phyloP scores from a whole-genome alignment of 1,140 invertebrate species.

The Charaxes varanes region DNA sequence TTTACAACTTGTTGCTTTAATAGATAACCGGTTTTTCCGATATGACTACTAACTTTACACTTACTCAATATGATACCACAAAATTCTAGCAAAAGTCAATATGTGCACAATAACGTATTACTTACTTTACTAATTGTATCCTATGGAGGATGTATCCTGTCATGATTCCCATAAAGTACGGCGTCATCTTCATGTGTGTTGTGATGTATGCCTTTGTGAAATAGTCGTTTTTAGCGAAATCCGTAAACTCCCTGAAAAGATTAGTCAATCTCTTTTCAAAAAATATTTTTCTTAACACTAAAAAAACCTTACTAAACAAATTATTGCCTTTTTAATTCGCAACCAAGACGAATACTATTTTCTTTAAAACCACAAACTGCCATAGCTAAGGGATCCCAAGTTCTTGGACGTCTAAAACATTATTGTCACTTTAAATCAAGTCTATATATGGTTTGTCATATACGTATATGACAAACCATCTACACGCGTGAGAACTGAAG shows the following conservation, averaged over 20 bases:
- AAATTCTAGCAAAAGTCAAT: constrained; percentile 10
- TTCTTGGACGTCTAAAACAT: too few relatives aligned
- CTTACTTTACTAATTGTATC: constrained; percentile 76
- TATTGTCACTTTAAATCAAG: too few relatives aligned
- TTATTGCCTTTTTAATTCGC: too few relatives aligned
- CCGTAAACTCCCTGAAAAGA: constrained; percentile 77
- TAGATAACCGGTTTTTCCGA: too few relatives aligned
- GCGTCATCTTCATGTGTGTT: constrained; percentile 81
- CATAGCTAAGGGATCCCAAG: too few relatives aligned
- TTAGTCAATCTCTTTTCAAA: background rate
- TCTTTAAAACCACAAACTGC: too few relatives aligned
- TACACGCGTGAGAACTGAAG: too few relatives aligned
- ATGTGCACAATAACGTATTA: constrained; percentile 5
- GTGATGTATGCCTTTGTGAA: constrained; percentile 80
- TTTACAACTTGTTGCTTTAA: too few relatives aligned
- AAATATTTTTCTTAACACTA: background rate
- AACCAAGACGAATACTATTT: too few relatives aligned
- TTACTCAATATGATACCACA: background rate
- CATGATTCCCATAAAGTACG: constrained; percentile 79
- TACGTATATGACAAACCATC: too few relatives aligned
- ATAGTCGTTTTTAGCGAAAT: constrained; percentile 77
- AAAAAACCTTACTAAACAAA: background rate
- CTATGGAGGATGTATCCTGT: constrained; percentile 78
- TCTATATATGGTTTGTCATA: too few relatives aligned
- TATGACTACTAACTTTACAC: too few relatives aligned